Evolutionary conservation across 2,113 vertebrate species (phyloP).

Genomic region (Tychaedon coryphoeus): DNA sequence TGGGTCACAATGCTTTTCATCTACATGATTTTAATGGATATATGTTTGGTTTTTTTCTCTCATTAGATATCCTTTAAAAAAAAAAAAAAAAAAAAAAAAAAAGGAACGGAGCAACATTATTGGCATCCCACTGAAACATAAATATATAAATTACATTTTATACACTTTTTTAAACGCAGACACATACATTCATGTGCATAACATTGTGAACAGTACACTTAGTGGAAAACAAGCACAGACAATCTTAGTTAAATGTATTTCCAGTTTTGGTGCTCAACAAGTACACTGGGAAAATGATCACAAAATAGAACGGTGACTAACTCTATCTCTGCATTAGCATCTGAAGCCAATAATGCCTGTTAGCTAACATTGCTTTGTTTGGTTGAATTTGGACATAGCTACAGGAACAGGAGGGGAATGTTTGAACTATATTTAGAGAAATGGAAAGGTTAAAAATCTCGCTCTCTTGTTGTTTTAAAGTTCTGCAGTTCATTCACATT

Average conservation of each 20-base stretch:
- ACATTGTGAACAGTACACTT: conserved; percentile 55
- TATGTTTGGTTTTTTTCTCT: conserved; percentile 17
- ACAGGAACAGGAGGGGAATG: background rate
- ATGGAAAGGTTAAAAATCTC: conserved; percentile 20
- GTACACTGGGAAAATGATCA: conserved; percentile 53
- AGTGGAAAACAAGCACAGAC: conserved; percentile 64
- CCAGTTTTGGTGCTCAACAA: conserved; percentile 65
- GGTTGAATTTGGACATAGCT: conserved; percentile 17
- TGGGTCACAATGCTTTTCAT: conserved; percentile 56
- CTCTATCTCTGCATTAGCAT: conserved; percentile 44
- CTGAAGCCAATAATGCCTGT: conserved; percentile 43
- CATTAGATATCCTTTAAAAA: conserved; percentile 49
- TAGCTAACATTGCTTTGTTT: conserved; percentile 34
- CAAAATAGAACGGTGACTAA: conserved; percentile 44
- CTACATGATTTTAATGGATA: conserved; percentile 57
- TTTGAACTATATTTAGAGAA: conserved; percentile 36
- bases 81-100: background rate
- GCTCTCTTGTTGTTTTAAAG: background rate
- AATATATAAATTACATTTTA: conserved; percentile 70
- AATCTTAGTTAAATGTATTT: conserved; percentile 58
- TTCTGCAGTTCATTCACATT: conserved; percentile 19
- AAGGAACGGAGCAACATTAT: conserved; percentile 53
- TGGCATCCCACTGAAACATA: conserved; percentile 65
- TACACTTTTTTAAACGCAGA: conserved; percentile 68
- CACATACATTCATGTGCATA: conserved; percentile 69